These are phyloP conservation scores for Craniophora ligustri DNA, from an alignment of 2,888 invertebrate species.

Conservation along the genomic window DNA sequence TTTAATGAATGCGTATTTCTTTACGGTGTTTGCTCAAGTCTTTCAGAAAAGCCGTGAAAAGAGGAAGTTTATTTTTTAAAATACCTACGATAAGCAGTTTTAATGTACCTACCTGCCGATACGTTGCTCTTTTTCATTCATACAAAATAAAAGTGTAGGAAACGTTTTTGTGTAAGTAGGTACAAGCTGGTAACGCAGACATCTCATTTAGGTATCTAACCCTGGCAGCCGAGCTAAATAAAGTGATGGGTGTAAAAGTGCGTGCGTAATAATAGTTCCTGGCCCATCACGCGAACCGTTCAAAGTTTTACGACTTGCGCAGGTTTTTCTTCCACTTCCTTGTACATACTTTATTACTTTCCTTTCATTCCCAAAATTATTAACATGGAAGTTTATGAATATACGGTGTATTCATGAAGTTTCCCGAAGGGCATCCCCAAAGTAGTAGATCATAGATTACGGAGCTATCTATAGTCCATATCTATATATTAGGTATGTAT, in stretches of 20 bases:
- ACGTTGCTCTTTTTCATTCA: too few relatives aligned
- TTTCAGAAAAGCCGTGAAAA: conserved; percentile 28
- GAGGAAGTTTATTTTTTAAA: conserved; percentile 42
- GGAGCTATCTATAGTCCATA: too few relatives aligned
- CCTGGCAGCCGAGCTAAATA: conserved; percentile 23
- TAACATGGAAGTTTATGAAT: conserved; percentile 44
- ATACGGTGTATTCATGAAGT: conserved; percentile 11
- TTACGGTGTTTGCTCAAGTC: conserved; percentile 41
- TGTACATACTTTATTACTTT: conserved; percentile 45
- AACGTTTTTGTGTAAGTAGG: neutral
- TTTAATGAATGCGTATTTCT: conserved; percentile 47
- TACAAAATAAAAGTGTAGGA: neutral
- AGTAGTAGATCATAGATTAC: too few relatives aligned
- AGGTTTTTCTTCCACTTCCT: conserved; percentile 48
- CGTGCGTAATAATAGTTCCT: conserved; percentile 48
- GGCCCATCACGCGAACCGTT: conserved; percentile 49
- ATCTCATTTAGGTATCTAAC: conserved; percentile 39
- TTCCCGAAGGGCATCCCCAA: conserved; percentile 28
- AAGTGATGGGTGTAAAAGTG: conserved; percentile 46
- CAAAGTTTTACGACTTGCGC: conserved; percentile 47
- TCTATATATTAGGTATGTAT: neutral
- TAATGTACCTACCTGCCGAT: too few relatives aligned
- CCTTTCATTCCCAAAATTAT: conserved; percentile 48
- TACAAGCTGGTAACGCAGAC: conserved; percentile 19
- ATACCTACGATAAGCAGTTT: conserved; percentile 14